A percentile compares a stretch with the other conserved stretches of the same genome.
phyloP scores from a whole-genome alignment of 2,113 vertebrate genomes.

The Sorex araneus region DNA sequence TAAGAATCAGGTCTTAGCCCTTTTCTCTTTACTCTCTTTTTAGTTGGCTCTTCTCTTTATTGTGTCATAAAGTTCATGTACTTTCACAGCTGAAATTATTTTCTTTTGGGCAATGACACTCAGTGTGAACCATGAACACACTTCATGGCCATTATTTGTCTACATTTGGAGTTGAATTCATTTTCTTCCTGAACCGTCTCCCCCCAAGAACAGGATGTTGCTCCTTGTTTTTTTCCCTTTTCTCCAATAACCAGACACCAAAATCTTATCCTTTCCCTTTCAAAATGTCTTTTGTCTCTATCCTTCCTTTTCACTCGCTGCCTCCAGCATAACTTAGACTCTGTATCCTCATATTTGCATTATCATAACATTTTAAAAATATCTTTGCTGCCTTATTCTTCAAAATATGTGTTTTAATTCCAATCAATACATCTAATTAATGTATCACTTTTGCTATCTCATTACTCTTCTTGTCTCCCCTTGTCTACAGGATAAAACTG shows the following conservation, averaged over 20 bases:
- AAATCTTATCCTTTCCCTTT: not conserved
- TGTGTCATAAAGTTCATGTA: not conserved
- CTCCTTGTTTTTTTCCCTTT: not conserved
- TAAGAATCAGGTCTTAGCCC: not conserved
- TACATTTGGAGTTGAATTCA: not conserved
- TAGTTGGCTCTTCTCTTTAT: not conserved
- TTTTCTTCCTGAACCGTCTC: not conserved
- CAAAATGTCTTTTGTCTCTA: not conserved
- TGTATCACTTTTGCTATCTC: not conserved
- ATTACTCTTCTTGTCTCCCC: not conserved
- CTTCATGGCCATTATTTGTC: rapidly evolving
- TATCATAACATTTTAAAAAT: conserved; percentile 34
- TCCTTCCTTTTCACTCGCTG: not conserved
- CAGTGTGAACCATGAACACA: not conserved
- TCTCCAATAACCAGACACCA: not conserved
- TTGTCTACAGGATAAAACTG: not conserved
- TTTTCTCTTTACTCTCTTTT: not conserved
- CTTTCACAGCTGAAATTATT: not conserved
- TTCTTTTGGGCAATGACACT: not conserved
- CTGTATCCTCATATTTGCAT: not conserved
- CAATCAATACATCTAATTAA: not conserved
- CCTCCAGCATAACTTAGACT: not conserved
- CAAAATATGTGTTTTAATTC: conserved; percentile 15
- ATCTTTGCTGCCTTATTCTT: not conserved
- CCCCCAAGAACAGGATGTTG: too few relatives aligned